phyloP scores from a whole-genome alignment of 2,888 invertebrate species.

The Gasteruption jaculator region DNA sequence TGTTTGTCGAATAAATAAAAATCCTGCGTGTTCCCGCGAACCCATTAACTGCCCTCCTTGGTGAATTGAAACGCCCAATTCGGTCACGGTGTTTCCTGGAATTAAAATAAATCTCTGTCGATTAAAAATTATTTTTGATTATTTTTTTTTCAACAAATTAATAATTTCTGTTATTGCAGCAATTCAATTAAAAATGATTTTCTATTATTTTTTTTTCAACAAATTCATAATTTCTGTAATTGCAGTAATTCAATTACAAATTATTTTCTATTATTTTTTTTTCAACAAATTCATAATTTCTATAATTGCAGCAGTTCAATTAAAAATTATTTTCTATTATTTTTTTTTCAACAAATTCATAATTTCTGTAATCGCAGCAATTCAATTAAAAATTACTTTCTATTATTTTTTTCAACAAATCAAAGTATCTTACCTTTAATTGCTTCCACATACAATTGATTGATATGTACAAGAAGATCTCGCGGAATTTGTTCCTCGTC shows the following conservation, averaged over 20 bases:
- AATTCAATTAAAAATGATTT: background rate
- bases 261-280: background rate
- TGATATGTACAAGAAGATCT: conserved; percentile 72
- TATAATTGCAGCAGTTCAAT: background rate
- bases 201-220: background rate
- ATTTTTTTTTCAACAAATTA: background rate
- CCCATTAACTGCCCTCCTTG: conserved; percentile 61
- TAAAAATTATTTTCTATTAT: background rate
- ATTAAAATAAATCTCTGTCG: conserved; percentile 5
- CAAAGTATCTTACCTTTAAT: conserved; percentile 55
- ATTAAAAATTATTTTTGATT: background rate
- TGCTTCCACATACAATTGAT: conserved; percentile 67
- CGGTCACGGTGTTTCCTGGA: conserved; percentile 66
- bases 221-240: conserved; percentile 1
- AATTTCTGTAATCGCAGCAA: background rate
- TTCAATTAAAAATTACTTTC: background rate
- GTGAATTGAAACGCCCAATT: conserved; percentile 66
- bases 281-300: conserved; percentile 1
- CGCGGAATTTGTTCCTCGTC: conserved; percentile 62
- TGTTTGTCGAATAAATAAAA: conserved; percentile 75
- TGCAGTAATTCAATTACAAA: background rate
- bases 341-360: background rate
- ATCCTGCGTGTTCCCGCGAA: conserved; percentile 73
- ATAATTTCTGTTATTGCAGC: background rate
- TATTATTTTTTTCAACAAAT: background rate